A percentile compares a stretch with the other conserved stretches of the same genome.
phyloP scores from a whole-genome alignment of 1,140 invertebrate species.

The Phocides pigmalion region DNA sequence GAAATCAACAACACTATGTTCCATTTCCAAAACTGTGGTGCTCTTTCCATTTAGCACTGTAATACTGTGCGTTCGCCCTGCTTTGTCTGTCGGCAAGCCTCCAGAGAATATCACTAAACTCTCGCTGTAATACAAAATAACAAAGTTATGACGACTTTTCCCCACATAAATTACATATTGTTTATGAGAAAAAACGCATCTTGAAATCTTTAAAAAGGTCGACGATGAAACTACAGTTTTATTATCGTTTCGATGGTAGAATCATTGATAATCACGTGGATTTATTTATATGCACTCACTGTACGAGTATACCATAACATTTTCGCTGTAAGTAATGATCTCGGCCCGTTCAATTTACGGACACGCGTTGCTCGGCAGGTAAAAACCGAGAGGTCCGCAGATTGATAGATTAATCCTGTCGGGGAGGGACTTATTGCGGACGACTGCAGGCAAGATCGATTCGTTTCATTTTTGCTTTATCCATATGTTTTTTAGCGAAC shows the following conservation, averaged over 20 bases:
- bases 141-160: neutral
- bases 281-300: neutral
- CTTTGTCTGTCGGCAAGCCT: conserved; percentile 95
- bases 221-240: neutral
- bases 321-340: neutral
- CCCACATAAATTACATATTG: too few species aligned
- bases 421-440: conserved; percentile 1
- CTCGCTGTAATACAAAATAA: conserved; percentile 52
- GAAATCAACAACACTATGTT: conserved; percentile 98
- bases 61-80: conserved; percentile 95
- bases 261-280: neutral
- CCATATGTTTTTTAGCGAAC: neutral
- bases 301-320: neutral
- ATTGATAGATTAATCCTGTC: conserved; percentile 28
- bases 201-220: neutral
- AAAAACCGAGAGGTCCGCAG: conserved; percentile 18
- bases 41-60: conserved; percentile 97
- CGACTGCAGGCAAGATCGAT: conserved; percentile 18
- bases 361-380: conserved; percentile 7
- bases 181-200: neutral
- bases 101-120: conserved; percentile 93
- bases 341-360: conserved; percentile 10
- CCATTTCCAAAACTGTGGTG: conserved; percentile 99
- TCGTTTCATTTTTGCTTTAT: neutral
- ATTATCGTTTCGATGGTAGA: neutral